Base-by-base conservation (phyloP, 2,797 vertebrate genomes). In the Pipistrellus nathusii region DNA sequence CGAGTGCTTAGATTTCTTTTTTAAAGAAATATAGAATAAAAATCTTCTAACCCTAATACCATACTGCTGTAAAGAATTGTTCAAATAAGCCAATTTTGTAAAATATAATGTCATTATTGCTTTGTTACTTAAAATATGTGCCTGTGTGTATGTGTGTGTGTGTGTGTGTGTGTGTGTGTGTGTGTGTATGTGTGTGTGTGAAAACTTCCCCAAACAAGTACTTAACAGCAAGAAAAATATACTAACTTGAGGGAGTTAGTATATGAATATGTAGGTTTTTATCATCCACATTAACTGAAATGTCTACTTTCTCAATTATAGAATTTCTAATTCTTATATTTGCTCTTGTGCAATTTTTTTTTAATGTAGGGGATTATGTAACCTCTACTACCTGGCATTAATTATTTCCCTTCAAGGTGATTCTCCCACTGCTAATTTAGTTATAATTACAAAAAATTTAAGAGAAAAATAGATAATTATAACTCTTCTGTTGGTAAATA, bases 401-500 rank as follows among this genome's bases (percentile, higher is more conserved):
- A 86, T 86, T 87, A 38, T 71, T 82, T 92, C 25, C 68, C 38
- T 21, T 77, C 57, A 73, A 72, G 14, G 11, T 77, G 1, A 41
- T 57, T 5, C 10, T n/a, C 27, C 5, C 32, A 83, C 15, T 76
- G 10, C n/a, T 86, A 77, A 73, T 82, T 59, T 92, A 91, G 17
- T 72, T 71, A 81, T 1, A 51, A 12, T 3, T 80, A 11, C 27
- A 41, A 41, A 85, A 93, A 69, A 91, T 27, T 48, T 48, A 35
- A 59, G 75, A 72, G 25, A 69, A 94, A 91, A 25, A 4, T 32
- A 93, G 21, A 64, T 94, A 73, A 88, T 78, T 92, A 85, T 9
- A 86, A 78, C 21, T 87, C 10, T 68, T 85, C 2, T 85, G 4
- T 35, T 93, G 12, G 20, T 85, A 57, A 88, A 87, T 64, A 9